phyloP scores from a whole-genome alignment of 2,797 vertebrate species.

The Coreius guichenoti region DNA sequence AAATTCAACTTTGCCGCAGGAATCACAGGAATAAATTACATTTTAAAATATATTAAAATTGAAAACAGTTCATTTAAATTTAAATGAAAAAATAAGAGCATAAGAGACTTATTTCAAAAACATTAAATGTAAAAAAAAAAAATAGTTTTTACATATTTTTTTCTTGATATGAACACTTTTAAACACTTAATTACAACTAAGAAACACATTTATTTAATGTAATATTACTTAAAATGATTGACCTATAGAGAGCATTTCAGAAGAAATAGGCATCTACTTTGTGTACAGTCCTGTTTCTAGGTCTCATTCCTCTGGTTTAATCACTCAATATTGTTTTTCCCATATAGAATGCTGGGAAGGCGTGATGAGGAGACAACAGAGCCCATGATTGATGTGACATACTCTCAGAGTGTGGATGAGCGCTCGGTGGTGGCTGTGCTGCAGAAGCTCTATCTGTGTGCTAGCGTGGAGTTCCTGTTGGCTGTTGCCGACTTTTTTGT shows the following conservation, averaged over 20 bases:
- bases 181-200: not conserved
- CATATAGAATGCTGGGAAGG: conserved; percentile 87
- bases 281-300: not conserved
- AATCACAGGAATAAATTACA: not conserved
- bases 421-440: conserved; percentile 82
- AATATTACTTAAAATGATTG: not conserved
- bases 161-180: not conserved
- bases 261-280: not conserved
- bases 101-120: not conserved
- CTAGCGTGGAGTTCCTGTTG: conserved; percentile 95
- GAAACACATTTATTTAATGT: not conserved
- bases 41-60: not conserved
- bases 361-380: conserved; percentile 76
- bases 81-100: not conserved
- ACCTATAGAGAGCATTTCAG: not conserved
- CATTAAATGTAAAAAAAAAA: not conserved
- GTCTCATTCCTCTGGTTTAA: not conserved
- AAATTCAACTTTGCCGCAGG: not conserved
- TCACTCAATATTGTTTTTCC: not conserved
- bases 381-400: conserved; percentile 88
- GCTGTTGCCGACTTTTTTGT: conserved; percentile 94
- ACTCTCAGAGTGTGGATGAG: conserved; percentile 77
- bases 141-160: too few relatives aligned
- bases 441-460: conserved; percentile 91
- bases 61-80: not conserved